These are phyloP conservation scores for Leptestheria dahalacensis DNA, from an alignment of 1,140 invertebrate species.

Conservation along the genomic window DNA sequence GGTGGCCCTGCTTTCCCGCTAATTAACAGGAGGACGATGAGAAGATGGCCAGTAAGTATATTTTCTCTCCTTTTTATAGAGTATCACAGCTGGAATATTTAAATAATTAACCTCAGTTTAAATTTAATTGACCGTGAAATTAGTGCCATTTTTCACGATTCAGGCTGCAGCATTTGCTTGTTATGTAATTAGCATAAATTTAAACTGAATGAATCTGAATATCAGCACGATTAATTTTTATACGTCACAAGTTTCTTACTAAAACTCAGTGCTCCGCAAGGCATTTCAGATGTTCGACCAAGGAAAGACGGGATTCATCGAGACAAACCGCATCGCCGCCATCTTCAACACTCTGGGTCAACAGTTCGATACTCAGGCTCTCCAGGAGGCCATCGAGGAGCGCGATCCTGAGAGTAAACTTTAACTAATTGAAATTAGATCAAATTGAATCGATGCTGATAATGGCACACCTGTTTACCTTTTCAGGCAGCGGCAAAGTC, in stretches of 20 bases:
- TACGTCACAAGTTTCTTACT: neutral
- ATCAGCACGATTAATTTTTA: neutral
- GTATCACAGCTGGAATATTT: neutral
- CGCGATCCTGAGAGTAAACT: slow-evolving; percentile 43
- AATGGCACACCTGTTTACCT: too few relatives aligned
- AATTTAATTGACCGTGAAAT: neutral
- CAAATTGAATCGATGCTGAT: too few relatives aligned
- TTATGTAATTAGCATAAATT: neutral
- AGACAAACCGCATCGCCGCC: slow-evolving; percentile 72
- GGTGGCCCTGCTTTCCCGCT: neutral
- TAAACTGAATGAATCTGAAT: too few relatives aligned
- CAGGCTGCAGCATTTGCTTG: too few relatives aligned
- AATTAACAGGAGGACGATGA: neutral
- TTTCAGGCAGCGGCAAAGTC: slow-evolving; percentile 28
- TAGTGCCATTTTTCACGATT: too few relatives aligned
- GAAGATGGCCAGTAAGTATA: neutral
- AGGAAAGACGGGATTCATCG: slow-evolving; percentile 73
- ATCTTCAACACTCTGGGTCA: slow-evolving; percentile 89
- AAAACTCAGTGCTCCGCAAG: slow-evolving; percentile 58
- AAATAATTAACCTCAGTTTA: neutral
- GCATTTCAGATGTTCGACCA: slow-evolving; percentile 92
- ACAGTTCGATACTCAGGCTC: slow-evolving; percentile 70
- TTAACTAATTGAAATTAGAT: too few relatives aligned
- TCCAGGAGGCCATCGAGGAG: slow-evolving; percentile 64
- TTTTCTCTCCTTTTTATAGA: neutral